Evolutionary conservation across 2,888 invertebrate species (phyloP).

Genomic region (Scaptomyza caliginosa): DNA sequence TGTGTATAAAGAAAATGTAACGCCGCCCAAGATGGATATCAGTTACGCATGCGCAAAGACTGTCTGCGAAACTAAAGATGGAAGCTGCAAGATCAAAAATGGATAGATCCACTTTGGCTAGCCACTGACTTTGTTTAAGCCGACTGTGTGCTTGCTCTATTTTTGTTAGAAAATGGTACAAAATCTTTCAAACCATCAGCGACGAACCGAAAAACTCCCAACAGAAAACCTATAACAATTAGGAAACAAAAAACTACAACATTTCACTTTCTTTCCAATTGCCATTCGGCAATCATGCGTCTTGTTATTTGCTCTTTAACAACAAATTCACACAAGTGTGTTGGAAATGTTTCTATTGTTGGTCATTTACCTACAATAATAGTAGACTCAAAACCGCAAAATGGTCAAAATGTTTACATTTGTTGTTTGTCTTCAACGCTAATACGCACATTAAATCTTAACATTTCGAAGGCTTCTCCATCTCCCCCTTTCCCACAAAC

Average conservation of each 20-base stretch:
- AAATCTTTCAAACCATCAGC: too few relatives aligned
- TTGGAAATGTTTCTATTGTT: slow-evolving; percentile 19
- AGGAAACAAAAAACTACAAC: too few relatives aligned
- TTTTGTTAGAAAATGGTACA: too few relatives aligned
- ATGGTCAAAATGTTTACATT: slow-evolving; percentile 71
- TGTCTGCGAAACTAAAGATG: slow-evolving; percentile 18
- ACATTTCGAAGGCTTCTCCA: slow-evolving; percentile 1
- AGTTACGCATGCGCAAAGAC: slow-evolving; percentile 66
- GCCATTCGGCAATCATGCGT: slow-evolving; percentile 13
- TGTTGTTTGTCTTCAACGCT: slow-evolving; percentile 60
- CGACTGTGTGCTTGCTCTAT: background rate
- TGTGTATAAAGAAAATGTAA: slow-evolving; percentile 61
- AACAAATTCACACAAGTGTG: slow-evolving; percentile 37
- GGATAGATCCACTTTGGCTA: background rate
- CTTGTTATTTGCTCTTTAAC: slow-evolving; percentile 30
- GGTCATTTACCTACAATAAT: slow-evolving; percentile 44
- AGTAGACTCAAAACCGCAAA: slow-evolving; percentile 39
- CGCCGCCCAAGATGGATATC: slow-evolving; percentile 73
- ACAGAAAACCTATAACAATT: too few relatives aligned
- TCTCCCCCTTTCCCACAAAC: background rate
- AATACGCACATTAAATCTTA: slow-evolving; percentile 60
- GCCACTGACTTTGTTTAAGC: background rate
- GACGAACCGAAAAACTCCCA: too few relatives aligned
- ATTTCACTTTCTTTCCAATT: slow-evolving; percentile 8
- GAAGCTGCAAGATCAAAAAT: slow-evolving; percentile 5